Percentiles rank a stretch among this genome's conserved stretches.
These are phyloP conservation scores for Monodelphis domestica DNA, from an alignment of 2,797 vertebrate species.

Conservation along the genomic window DNA sequence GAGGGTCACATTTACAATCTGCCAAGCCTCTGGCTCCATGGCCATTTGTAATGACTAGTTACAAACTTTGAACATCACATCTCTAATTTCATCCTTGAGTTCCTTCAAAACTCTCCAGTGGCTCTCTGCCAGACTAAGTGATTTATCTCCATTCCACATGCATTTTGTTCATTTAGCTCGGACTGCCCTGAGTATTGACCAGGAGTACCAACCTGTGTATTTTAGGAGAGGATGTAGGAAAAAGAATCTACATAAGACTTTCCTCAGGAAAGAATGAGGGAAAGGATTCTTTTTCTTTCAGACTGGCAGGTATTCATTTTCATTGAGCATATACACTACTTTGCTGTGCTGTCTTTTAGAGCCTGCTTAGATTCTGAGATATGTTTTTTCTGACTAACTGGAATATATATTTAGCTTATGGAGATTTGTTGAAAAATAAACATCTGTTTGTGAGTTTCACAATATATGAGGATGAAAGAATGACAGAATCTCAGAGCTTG, in stretches of 20 bases:
- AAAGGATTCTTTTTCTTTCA: neutral
- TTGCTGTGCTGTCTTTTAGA: neutral
- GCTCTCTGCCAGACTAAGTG: neutral
- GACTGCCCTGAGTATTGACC: neutral
- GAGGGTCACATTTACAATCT: neutral
- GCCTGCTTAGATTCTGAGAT: neutral
- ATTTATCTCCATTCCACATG: constrained; percentile 1
- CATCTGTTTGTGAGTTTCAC: neutral
- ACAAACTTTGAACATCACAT: constrained; percentile 7
- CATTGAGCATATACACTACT: neutral
- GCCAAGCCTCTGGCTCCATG: neutral
- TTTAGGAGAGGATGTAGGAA: neutral
- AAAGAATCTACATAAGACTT: neutral
- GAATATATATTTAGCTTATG: neutral
- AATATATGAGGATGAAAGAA: neutral
- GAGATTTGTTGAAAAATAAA: neutral
- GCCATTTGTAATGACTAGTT: neutral
- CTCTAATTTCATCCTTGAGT: constrained; percentile 1
- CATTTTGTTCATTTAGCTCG: neutral
- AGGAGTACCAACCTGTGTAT: neutral
- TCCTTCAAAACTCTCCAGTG: neutral
- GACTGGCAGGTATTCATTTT: neutral
- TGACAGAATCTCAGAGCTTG: neutral
- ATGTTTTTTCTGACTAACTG: neutral
- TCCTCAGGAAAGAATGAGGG: neutral